These are phyloP conservation scores for Plebejus melissa DNA, from an alignment of 2,888 invertebrate genomes.

Conservation along the genomic window DNA sequence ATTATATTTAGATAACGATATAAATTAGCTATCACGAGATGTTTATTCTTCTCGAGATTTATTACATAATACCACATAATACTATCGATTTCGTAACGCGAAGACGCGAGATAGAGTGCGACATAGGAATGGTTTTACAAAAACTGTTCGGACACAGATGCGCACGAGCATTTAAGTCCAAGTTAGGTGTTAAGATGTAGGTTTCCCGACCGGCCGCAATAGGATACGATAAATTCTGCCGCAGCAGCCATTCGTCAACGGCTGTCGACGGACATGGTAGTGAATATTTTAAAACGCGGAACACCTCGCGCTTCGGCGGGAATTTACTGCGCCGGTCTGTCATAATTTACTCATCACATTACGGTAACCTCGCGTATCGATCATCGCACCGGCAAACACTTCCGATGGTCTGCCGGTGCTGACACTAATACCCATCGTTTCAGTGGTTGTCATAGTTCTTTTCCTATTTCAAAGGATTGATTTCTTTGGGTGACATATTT, in stretches of 20 bases:
- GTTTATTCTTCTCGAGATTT: constrained; percentile 24
- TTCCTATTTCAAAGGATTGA: too few relatives aligned
- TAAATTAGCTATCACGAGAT: constrained; percentile 25
- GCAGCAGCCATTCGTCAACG: constrained; percentile 36
- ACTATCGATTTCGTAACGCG: constrained; percentile 2
- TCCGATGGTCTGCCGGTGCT: background rate
- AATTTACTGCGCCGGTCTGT: constrained; percentile 34
- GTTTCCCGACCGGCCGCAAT: constrained; percentile 28
- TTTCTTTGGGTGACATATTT: background rate
- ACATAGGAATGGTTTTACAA: background rate
- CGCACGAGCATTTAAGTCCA: background rate
- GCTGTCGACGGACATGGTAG: constrained; percentile 33
- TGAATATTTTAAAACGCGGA: constrained; percentile 35
- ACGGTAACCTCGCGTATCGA: constrained; percentile 4
- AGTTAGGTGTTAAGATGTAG: constrained; percentile 16
- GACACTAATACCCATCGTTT: too few relatives aligned
- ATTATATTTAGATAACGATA: constrained; percentile 30
- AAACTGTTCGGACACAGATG: constrained; percentile 7
- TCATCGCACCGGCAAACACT: background rate
- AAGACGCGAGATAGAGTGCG: background rate
- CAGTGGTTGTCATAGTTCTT: too few relatives aligned
- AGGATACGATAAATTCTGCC: constrained; percentile 35
- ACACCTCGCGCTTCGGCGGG: constrained; percentile 30
- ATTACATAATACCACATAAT: background rate
- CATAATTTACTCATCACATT: constrained; percentile 34